These are phyloP conservation scores for Mycetomoellerius zeteki DNA, from an alignment of 1,140 invertebrate species.

Conservation along the genomic window DNA sequence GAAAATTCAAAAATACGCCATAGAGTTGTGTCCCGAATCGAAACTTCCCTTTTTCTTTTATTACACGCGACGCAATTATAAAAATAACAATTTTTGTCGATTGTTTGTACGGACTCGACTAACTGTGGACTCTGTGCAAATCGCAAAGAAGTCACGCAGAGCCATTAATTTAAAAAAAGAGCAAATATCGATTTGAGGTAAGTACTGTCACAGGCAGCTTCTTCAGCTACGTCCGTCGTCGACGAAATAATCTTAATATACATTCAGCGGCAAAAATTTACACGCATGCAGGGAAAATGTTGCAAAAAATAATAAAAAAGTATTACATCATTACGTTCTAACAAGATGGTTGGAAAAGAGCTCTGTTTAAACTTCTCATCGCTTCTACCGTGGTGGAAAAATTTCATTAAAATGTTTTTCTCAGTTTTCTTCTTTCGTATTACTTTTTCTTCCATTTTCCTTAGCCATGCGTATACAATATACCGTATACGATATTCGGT, in stretches of 20 bases:
- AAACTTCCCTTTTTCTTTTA: constrained; percentile 5
- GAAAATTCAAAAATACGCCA: neutral
- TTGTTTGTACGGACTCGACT: neutral
- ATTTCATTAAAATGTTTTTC: neutral
- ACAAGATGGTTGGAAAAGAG: neutral
- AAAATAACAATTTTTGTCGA: constrained; percentile 37
- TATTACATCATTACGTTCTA: neutral
- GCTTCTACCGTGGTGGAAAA: neutral
- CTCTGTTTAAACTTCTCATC: constrained; percentile 5
- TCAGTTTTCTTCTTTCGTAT: neutral
- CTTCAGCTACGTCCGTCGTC: constrained; percentile 21
- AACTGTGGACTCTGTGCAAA: neutral
- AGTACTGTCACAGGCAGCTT: constrained; percentile 32
- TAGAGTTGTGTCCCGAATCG: neutral
- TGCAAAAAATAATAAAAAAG: neutral
- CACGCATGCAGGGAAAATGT: neutral
- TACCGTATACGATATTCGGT: neutral
- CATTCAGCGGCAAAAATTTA: constrained; percentile 12
- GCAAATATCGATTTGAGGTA: constrained; percentile 43
- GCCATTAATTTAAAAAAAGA: constrained; percentile 36
- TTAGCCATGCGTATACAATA: neutral
- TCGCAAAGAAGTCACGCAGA: constrained; percentile 26
- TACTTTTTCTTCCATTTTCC: neutral
- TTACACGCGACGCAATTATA: constrained; percentile 13
- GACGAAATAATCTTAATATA: constrained; percentile 1